Evolutionary conservation across 2,113 vertebrate genomes (phyloP), one percentile per base, ranked within the genome.

Genomic region (Ia io): DNA sequence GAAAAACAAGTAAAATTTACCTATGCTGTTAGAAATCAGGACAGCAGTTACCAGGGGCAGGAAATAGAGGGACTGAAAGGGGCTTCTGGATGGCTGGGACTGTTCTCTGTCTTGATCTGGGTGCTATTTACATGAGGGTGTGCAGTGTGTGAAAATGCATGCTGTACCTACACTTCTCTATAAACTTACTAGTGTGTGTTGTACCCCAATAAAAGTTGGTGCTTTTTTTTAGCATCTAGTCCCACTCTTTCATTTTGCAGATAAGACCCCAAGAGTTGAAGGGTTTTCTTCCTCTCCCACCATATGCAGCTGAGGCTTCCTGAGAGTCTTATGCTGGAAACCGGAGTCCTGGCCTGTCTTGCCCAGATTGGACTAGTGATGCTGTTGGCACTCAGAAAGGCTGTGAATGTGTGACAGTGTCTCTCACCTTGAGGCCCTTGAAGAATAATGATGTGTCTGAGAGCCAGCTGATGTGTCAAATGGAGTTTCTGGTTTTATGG

Each of bases 381-480:
- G 53, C 47, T 25, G 2, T 40, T 95, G 90, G 86, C 85, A 59
- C 74, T 89, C 8, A 1, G 42, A 65, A 74, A 28, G 78, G 78
- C 95, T 76, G 83, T 63, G 73, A 67, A 14, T 17, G 49, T 88
- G 65, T 74, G 90, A 71, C 49, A 4, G 23, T 35, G 91, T 82
- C 86, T 95, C 71, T 91, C 78, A 77, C 95, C 73, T 89, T 32
- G 5, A 91, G 83, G 65, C 87, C 87, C 73, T 51, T n/a, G 47
- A 70, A 74, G 73, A 77, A 77, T 9, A 49, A 47, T 22, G 12
- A 61, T 23, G 65, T 49, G 59, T 65, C 59, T 88, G 84, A 70
- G 73, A 71, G 67, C 78, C 87, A 77, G 67, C 73, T 82, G 49
- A 76, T 40, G 28, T 85, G 87, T 63, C 93, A 77, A 1, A 4